A percentile compares a stretch with the other conserved stretches of the same genome.
phyloP scores from a whole-genome alignment of 2,113 vertebrate species.

The Psilopsiagon aymara region DNA sequence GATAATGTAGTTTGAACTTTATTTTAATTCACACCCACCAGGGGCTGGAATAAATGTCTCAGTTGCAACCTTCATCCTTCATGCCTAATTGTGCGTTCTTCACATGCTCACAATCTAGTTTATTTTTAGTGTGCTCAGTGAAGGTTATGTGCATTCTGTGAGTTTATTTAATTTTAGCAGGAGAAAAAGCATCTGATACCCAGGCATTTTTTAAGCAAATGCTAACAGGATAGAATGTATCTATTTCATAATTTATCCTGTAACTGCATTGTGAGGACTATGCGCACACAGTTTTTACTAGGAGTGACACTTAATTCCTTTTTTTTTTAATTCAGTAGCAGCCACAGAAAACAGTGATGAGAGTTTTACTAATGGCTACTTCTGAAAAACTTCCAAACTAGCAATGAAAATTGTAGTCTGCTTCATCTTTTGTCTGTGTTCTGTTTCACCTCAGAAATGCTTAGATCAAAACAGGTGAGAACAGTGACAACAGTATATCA shows the following conservation, averaged over 20 bases:
- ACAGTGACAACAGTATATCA: neutral
- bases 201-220: neutral
- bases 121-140: conserved; percentile 11
- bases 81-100: conserved; percentile 24
- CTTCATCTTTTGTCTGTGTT: neutral
- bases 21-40: neutral
- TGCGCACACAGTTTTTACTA: neutral
- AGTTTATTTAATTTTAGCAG: conserved; percentile 1
- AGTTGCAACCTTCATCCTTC: neutral
- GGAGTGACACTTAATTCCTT: neutral
- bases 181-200: neutral
- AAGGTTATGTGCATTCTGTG: neutral
- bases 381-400: neutral
- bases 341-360: neutral
- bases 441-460: neutral
- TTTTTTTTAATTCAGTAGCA: neutral
- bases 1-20: conserved; percentile 1
- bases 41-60: neutral
- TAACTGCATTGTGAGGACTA: neutral
- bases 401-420: neutral
- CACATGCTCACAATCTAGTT: neutral
- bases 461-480: neutral
- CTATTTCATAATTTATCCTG: neutral
- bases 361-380: neutral
- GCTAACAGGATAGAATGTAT: neutral